These are phyloP conservation scores for Lutjanus campechanus DNA, from an alignment of 2,797 vertebrate species.

Conservation along the genomic window DNA sequence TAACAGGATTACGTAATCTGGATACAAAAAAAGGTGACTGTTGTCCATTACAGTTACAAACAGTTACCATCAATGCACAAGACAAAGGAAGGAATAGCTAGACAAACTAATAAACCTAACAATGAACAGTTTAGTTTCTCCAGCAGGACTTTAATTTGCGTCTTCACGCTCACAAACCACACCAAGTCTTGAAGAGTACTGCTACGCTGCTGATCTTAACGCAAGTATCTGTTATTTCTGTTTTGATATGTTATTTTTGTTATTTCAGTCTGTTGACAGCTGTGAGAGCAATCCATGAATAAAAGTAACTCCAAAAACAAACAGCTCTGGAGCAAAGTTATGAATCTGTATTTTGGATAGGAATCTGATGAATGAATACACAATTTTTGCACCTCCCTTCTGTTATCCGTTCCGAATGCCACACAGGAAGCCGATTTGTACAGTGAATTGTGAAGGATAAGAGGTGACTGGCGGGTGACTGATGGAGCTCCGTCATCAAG, in stretches of 20 bases:
- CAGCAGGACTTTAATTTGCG: not conserved
- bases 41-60: too few species aligned
- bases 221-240: not conserved
- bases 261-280: slow-evolving; percentile 14
- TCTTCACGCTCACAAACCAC: not conserved
- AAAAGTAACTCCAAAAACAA: slow-evolving; percentile 3
- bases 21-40: too few species aligned
- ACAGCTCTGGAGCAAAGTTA: not conserved
- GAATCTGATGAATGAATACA: not conserved
- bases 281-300: not conserved
- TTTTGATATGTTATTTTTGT: not conserved
- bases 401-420: slow-evolving; percentile 8
- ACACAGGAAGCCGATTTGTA: slow-evolving; percentile 6
- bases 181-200: not conserved
- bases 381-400: not conserved
- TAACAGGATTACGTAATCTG: too few species aligned
- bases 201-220: not conserved
- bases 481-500: slow-evolving; percentile 15
- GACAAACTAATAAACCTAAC: too few species aligned
- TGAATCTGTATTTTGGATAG: not conserved
- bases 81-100: too few species aligned
- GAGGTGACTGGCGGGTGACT: slow-evolving; percentile 9
- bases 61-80: too few species aligned
- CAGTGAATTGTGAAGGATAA: not conserved
- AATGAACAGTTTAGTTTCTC: not conserved